Base-by-base conservation (phyloP, 2,888 invertebrate genomes). In the Cylindroiulus punctatus region DNA sequence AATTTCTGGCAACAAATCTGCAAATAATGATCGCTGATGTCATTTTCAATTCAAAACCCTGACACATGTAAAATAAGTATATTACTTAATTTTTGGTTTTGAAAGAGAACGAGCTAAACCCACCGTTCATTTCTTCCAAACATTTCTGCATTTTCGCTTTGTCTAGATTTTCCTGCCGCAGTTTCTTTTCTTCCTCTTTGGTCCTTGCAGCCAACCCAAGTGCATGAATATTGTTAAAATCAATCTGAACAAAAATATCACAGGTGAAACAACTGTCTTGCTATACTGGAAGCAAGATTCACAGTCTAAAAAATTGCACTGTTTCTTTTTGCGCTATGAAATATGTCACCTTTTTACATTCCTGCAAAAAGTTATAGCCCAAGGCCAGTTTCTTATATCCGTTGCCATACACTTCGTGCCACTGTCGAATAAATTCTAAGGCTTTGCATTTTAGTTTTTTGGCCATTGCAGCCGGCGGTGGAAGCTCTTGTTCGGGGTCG, bases 401-500 rank as follows among this genome's bases (percentile, higher is more conserved):
- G 8, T 89, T 88, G 17, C 92, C 91, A 90, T 90, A 93, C 84
- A 91, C 90, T 4, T 90, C 89, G 87, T 92, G 89, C 93, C 93
- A 93, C 65, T 91, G 89, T 85, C 92, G 91, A 40, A 93, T 90
- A 14, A 91, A 90, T 88, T 90, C 90, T 19, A 92, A 89, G n/a
- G 92, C 90, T 81, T 90, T 89, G 17, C 89, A 88, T 89, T 92
- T 92, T 86, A 93, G 89, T 40, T 89, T 90, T 82, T 90, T 89
- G 1, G 93, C 92, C 19, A 90, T 91, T 86, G 89, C 87, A 86
- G 90, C 89, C 3, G 93, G 93, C 57, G 91, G 91, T 1, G 93
- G 93, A n/a, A 93, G 89, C 22, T 91, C 91, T 30, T 90, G 89
- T 2, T 91, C 89, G 30, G 90, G 89, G 87, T 92, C 90, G 22